Conservation (phyloP, 2,113 vertebrate species). For the Austrofundulus limnaeus region DNA sequence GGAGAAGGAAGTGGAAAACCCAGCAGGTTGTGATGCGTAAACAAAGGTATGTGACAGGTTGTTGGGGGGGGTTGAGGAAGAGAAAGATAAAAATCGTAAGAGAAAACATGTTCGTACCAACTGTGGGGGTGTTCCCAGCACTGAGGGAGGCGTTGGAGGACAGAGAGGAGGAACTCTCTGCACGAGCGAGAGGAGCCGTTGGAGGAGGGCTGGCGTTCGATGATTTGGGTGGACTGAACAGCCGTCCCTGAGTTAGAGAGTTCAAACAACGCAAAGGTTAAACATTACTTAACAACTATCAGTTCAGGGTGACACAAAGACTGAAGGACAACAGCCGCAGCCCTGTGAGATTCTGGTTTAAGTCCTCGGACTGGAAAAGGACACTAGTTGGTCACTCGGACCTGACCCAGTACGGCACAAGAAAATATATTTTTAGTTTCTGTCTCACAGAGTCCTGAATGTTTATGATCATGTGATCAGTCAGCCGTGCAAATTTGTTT, state of each 20-base stretch:
- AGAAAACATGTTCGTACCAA: conserved; percentile 80
- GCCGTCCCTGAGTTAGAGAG: conserved; percentile 80
- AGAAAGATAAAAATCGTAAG: conserved; percentile 1
- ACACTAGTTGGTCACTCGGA: no score
- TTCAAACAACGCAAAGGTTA: background rate
- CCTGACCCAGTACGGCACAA: no score
- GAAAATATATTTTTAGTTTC: no score
- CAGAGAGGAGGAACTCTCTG: conserved; percentile 96
- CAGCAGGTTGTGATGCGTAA: conserved; percentile 22
- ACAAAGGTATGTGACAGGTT: conserved; percentile 19
- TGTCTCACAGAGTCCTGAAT: no score
- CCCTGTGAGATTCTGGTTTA: no score
- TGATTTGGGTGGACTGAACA: conserved; percentile 90
- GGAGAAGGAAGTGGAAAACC: conserved; percentile 2
- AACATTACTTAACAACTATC: background rate
- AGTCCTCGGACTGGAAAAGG: no score
- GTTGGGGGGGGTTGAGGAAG: conserved; percentile 15
- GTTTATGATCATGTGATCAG: no score
- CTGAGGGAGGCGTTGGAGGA: conserved; percentile 93
- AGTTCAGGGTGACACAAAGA: background rate
- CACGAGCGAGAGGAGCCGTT: conserved; percentile 88
- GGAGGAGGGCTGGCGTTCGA: conserved; percentile 89
- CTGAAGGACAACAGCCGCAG: background rate
- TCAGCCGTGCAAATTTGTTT: no score
- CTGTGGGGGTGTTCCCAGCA: conserved; percentile 92